Percentiles rank a stretch among this genome's conserved stretches.
Evolutionary conservation across 1,140 invertebrate genomes (phyloP).

Genomic region (Halictus rubicundus): DNA sequence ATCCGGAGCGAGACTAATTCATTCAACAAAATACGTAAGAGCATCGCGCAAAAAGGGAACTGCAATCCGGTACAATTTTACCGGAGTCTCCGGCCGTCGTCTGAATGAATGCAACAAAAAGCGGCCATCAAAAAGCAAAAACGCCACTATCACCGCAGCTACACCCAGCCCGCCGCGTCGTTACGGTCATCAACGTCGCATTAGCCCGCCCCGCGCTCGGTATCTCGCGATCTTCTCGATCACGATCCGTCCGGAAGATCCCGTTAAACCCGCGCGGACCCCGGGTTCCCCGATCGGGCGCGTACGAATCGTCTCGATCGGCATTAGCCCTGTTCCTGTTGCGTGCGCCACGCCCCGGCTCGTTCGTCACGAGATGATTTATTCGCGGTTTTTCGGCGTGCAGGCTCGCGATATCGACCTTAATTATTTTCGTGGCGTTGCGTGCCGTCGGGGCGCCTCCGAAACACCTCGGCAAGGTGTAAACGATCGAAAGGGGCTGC

Average conservation of each 20-base stretch:
- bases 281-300: background rate
- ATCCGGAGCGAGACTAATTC: too few relatives aligned
- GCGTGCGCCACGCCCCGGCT: constrained; percentile 19
- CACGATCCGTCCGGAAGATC: background rate
- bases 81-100: too few relatives aligned
- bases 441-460: background rate
- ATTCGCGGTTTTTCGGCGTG: constrained; percentile 27
- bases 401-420: constrained; percentile 19
- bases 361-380: constrained; percentile 44
- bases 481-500: constrained; percentile 13
- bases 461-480: constrained; percentile 1
- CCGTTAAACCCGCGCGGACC: constrained; percentile 21
- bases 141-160: too few relatives aligned
- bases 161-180: too few relatives aligned
- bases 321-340: constrained; percentile 23
- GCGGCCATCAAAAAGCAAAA: too few relatives aligned
- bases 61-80: too few relatives aligned
- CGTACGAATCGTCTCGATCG: background rate
- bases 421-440: constrained; percentile 29
- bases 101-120: too few relatives aligned
- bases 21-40: too few relatives aligned
- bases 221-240: too few relatives aligned
- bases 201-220: constrained; percentile 8
- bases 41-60: too few relatives aligned
- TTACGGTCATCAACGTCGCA: constrained; percentile 36